These are phyloP conservation scores for Sminthopsis crassicaudata DNA, from an alignment of 2,113 vertebrate genomes.

Conservation along the genomic window DNA sequence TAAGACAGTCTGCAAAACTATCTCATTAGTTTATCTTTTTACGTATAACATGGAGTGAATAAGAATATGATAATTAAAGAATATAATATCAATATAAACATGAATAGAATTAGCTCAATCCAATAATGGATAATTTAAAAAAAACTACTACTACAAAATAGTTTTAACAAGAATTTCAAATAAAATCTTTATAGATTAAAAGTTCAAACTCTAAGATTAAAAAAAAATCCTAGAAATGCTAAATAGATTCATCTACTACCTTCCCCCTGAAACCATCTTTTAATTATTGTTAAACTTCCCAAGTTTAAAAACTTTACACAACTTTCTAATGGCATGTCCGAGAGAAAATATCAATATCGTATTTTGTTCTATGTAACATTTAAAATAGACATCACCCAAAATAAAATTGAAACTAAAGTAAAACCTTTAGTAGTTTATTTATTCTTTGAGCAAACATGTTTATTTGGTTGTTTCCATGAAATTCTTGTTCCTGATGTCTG, in stretches of 20 bases:
- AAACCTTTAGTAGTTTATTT: constrained; percentile 6
- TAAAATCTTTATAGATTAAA: too few species aligned
- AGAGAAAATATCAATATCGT: too few species aligned
- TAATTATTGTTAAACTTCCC: too few species aligned
- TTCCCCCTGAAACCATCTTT: too few species aligned
- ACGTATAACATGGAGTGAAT: background rate
- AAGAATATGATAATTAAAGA: background rate
- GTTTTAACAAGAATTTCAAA: too few species aligned
- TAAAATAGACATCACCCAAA: constrained; percentile 35
- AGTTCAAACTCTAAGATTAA: too few species aligned
- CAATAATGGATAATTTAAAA: background rate
- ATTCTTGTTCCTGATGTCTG: constrained; percentile 82
- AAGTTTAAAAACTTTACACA: too few species aligned
- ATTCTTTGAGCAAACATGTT: constrained; percentile 11
- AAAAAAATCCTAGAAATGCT: too few species aligned
- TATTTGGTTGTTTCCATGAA: constrained; percentile 84
- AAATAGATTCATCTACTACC: too few species aligned
- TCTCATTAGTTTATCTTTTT: background rate
- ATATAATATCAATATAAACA: background rate
- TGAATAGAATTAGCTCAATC: background rate
- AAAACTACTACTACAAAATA: background rate
- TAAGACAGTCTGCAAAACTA: background rate
- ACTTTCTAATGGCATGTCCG: too few species aligned
- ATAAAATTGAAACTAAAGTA: background rate
- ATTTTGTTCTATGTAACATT: background rate